These are phyloP conservation scores for Acipenser ruthenus DNA, from an alignment of 2,797 vertebrate genomes.

Conservation along the genomic window DNA sequence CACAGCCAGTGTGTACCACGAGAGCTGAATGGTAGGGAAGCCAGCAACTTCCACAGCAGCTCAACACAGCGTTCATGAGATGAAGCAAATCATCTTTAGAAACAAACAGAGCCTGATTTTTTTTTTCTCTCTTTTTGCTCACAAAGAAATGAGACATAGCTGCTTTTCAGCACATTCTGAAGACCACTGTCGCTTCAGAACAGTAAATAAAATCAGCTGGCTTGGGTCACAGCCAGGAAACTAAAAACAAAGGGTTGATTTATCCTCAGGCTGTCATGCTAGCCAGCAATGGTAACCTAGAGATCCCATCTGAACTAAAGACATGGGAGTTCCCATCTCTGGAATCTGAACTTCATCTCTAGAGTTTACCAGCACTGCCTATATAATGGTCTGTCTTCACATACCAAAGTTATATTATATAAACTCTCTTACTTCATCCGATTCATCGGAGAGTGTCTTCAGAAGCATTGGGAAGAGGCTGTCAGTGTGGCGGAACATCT, in stretches of 20 bases:
- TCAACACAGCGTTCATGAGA: slow-evolving; percentile 2
- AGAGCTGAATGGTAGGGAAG: background rate
- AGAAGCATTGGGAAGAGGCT: slow-evolving; percentile 91
- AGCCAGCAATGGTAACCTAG: slow-evolving; percentile 1
- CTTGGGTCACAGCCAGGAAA: slow-evolving; percentile 4
- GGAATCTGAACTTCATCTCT: background rate
- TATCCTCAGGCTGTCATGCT: background rate
- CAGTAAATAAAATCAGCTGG: slow-evolving; percentile 9
- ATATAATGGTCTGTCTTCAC: too few species aligned
- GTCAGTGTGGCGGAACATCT: slow-evolving; percentile 97
- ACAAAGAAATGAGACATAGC: background rate
- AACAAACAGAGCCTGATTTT: background rate
- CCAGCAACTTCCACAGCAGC: background rate
- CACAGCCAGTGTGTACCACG: background rate
- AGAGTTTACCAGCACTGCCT: too few species aligned
- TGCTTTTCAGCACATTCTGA: slow-evolving; percentile 6
- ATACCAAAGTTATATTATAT: too few species aligned
- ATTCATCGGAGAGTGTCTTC: slow-evolving; percentile 89
- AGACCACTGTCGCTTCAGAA: background rate
- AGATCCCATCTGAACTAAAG: background rate
- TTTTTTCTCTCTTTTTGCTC: background rate
- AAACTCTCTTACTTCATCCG: slow-evolving; percentile 73
- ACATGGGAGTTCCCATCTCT: background rate
- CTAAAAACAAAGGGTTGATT: slow-evolving; percentile 5
- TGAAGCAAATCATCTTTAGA: slow-evolving; percentile 16